These are phyloP conservation scores for Spheniscus humboldti DNA, from an alignment of 2,797 vertebrate genomes.

Conservation along the genomic window DNA sequence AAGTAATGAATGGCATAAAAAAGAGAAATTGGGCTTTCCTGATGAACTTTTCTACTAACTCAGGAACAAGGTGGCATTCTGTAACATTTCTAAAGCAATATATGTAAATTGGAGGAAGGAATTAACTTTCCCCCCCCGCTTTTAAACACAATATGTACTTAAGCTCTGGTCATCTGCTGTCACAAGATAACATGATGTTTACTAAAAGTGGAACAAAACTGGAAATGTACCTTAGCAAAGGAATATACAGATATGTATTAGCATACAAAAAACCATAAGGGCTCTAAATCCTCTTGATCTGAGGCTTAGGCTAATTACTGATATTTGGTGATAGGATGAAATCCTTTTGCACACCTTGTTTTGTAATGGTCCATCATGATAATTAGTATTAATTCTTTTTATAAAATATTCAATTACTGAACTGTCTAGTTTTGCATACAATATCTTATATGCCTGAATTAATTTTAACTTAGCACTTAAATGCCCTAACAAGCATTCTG, in stretches of 20 bases:
- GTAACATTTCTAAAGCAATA: neutral
- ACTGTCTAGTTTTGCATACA: neutral
- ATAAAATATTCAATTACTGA: neutral
- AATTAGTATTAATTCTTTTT: neutral
- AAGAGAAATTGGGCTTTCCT: neutral
- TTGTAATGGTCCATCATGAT: neutral
- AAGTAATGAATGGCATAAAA: neutral
- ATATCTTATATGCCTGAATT: neutral
- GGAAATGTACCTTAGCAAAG: neutral
- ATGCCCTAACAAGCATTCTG: neutral
- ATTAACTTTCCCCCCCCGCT: neutral
- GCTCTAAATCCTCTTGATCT: neutral
- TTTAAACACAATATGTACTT: neutral
- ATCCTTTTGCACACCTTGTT: neutral
- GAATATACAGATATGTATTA: neutral
- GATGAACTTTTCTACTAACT: neutral
- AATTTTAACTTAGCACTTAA: neutral
- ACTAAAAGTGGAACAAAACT: neutral
- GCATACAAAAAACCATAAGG: neutral
- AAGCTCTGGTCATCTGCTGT: neutral
- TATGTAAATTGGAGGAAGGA: neutral
- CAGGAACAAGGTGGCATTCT: neutral
- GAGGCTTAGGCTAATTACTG: neutral
- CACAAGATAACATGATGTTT: neutral
- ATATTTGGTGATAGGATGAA: neutral